Evolutionary conservation across 2,113 vertebrate species (phyloP).

Genomic region (Leucopsar rothschildi): DNA sequence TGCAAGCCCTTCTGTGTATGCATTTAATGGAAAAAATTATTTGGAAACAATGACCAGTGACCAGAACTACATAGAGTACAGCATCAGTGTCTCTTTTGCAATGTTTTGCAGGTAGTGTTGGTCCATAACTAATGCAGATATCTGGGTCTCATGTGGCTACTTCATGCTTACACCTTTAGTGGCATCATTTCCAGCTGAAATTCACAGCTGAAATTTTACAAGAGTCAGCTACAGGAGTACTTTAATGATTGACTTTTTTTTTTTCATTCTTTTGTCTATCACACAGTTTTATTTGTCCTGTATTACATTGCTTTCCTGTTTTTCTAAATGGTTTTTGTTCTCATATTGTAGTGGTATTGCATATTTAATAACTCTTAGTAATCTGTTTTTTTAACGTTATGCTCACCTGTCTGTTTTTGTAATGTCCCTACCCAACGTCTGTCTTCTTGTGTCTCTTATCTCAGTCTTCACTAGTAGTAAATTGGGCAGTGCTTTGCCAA

Average conservation of each 20-base stretch:
- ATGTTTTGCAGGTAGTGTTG: background rate
- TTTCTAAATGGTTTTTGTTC: background rate
- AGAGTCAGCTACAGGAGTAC: background rate
- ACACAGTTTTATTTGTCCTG: background rate
- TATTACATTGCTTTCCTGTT: background rate
- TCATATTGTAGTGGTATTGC: background rate
- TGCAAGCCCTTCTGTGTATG: background rate
- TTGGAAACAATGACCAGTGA: background rate
- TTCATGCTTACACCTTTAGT: background rate
- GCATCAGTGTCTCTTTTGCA: background rate
- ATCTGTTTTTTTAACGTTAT: background rate
- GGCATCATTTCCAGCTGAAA: background rate
- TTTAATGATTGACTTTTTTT: background rate
- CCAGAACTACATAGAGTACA: background rate
- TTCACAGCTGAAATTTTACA: background rate
- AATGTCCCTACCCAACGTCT: background rate
- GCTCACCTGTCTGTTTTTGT: fast-evolving
- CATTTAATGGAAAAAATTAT: background rate
- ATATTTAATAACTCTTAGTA: background rate
- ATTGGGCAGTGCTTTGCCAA: background rate
- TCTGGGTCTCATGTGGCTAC: background rate
- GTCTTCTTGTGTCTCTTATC: background rate
- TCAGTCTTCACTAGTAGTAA: background rate
- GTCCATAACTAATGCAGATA: background rate
- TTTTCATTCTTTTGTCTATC: background rate